Evolutionary conservation across 2,888 invertebrate species (phyloP), one percentile per base, ranked within the genome.

Genomic region (Panzeria rudis): DNA sequence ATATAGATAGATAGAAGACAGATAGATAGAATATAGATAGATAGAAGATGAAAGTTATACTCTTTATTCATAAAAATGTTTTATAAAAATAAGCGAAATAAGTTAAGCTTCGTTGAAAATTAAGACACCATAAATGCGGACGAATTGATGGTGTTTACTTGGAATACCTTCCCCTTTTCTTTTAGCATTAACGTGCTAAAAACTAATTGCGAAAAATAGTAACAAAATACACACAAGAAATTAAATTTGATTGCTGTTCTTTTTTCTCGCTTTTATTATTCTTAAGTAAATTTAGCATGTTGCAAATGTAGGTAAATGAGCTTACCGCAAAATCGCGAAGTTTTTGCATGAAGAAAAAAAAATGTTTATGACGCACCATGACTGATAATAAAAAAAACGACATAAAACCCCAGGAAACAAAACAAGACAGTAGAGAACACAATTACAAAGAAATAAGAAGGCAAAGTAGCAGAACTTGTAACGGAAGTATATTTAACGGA

Each of bases 231-330:
- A 23, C 17, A 64, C 25, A 69, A 68, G 54, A 82, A 82, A 76
- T 76, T 47, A 62, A 44, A 54, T 68, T 81, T 68, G 41, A 66
- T 38, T 52, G 52, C 50, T 38, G 17, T 54, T 68, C 32, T 81
- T 50, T 47, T 66, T 62, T 66, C 44, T 47, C 20, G 15, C 23
- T 52, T 25, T 59, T 61, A n/a, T 62, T 68, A 35, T 68, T 75
- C 50, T 72, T 61, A 59, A 78, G n/a, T 50, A 73, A 73, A 69
- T 73, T 73, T 62, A 73, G 41, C 72, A 54, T 78, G 32, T 47
- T 25, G 50, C 8, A 68, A 78, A 78, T 72, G 71, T 71, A 78
- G 68, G 78, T 83, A 83, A 83, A 83, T 73, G 61, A 78, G 66
- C 54, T 61, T 54, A 38, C 6, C 41, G 47, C 29, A 32, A 78